phyloP scores from a whole-genome alignment of 2,113 vertebrate species.

The Sebastes schlegelii region DNA sequence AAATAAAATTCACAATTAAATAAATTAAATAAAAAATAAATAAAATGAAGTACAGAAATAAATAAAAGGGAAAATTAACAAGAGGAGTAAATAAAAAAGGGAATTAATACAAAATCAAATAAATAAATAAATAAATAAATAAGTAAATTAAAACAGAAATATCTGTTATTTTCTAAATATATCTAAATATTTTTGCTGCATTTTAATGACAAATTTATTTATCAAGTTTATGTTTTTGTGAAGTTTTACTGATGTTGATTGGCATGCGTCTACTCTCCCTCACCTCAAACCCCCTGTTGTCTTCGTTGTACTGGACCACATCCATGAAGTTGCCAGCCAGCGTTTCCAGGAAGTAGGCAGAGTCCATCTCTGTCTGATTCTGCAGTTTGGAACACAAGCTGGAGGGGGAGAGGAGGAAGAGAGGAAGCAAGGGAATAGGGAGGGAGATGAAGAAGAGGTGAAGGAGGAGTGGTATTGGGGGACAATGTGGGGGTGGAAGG shows the following conservation, averaged over 20 bases:
- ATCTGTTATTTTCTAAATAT: too few species aligned
- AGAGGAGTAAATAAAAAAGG: too few species aligned
- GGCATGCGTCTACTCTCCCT: constrained; percentile 11
- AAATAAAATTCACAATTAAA: too few species aligned
- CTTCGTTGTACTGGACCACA: constrained; percentile 81
- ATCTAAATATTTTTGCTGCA: too few species aligned
- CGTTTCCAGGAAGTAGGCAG: constrained; percentile 74
- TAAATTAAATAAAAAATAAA: too few species aligned
- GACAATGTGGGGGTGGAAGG: background rate
- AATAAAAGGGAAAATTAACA: too few species aligned
- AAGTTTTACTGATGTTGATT: constrained; percentile 5
- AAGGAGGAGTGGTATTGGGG: too few species aligned
- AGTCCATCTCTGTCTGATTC: constrained; percentile 71
- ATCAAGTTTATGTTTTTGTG: background rate
- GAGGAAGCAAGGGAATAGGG: background rate
- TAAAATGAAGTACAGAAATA: too few species aligned
- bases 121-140: too few species aligned
- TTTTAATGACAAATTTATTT: too few species aligned
- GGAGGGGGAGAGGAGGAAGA: background rate
- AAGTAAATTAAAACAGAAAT: too few species aligned
- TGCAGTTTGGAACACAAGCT: constrained; percentile 81
- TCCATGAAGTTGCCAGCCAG: constrained; percentile 80
- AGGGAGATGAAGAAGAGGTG: constrained; percentile 14
- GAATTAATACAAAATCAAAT: too few species aligned
- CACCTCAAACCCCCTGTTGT: constrained; percentile 82